Percentiles rank a stretch among this genome's conserved stretches.
These are phyloP conservation scores for Corvus hawaiiensis DNA, from an alignment of 2,113 vertebrate species.

Conservation along the genomic window DNA sequence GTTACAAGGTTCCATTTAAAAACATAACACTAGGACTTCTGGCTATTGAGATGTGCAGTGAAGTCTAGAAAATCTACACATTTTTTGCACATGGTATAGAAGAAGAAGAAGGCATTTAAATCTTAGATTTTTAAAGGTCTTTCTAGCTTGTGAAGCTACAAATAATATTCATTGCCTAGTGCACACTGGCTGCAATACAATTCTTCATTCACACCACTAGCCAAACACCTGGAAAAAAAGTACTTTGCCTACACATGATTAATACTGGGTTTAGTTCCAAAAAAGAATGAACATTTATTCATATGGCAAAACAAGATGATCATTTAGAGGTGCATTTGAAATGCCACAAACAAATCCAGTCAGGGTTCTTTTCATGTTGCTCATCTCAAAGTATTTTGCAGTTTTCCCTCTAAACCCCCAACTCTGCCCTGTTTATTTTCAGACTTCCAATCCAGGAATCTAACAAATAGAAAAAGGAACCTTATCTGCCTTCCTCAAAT, in stretches of 20 bases:
- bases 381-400: neutral
- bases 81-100: neutral
- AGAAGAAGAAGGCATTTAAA: neutral
- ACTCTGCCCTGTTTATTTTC: neutral
- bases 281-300: neutral
- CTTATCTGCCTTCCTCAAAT: neutral
- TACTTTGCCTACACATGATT: neutral
- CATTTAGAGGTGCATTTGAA: neutral
- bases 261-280: neutral
- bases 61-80: neutral
- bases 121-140: neutral
- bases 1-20: neutral
- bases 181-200: neutral
- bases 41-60: neutral
- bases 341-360: neutral
- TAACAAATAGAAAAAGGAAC: neutral
- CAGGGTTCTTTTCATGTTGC: neutral
- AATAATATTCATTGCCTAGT: neutral
- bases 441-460: neutral
- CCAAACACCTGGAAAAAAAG: neutral
- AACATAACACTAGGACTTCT: neutral
- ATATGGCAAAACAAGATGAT: neutral
- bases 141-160: neutral
- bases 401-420: neutral
- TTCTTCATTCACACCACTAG: neutral